Conservation (phyloP, 2,888 invertebrate genomes). For the Acronicta psi region DNA sequence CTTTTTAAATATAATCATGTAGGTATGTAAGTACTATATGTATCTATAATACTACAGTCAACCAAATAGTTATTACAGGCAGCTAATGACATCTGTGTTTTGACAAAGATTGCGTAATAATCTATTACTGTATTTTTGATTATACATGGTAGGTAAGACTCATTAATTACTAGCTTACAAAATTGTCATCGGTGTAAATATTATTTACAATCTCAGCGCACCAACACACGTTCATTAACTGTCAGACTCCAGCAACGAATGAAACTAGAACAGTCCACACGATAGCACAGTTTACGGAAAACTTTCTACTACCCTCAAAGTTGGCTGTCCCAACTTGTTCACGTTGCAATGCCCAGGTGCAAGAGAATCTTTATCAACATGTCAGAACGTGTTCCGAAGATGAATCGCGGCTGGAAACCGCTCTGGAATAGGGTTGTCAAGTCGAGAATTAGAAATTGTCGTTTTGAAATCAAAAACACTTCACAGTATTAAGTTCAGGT, state of each 20-base stretch:
- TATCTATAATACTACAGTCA: too few relatives aligned
- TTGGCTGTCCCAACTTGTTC: slow-evolving; percentile 20
- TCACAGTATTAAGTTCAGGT: neutral
- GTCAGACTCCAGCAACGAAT: neutral
- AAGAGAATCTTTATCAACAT: slow-evolving; percentile 45
- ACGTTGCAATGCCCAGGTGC: slow-evolving; percentile 53
- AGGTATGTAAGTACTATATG: too few relatives aligned
- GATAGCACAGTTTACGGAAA: slow-evolving; percentile 4
- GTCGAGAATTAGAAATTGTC: slow-evolving; percentile 1
- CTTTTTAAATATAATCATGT: too few relatives aligned
- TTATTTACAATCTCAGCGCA: neutral
- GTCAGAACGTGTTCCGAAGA: slow-evolving; percentile 44
- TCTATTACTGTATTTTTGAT: too few relatives aligned
- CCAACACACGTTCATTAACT: neutral
- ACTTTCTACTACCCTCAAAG: slow-evolving; percentile 7
- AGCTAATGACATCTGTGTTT: too few relatives aligned
- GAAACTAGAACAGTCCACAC: neutral
- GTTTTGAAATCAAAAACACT: neutral
- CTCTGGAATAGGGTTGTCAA: slow-evolving; percentile 31
- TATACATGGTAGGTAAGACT: too few relatives aligned
- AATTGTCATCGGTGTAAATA: neutral
- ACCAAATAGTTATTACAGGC: too few relatives aligned
- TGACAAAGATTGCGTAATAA: too few relatives aligned
- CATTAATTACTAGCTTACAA: too few relatives aligned
- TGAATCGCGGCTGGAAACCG: slow-evolving; percentile 35